Evolutionary conservation across 2,888 invertebrate genomes (phyloP).

Genomic region (Chalcis sispes): DNA sequence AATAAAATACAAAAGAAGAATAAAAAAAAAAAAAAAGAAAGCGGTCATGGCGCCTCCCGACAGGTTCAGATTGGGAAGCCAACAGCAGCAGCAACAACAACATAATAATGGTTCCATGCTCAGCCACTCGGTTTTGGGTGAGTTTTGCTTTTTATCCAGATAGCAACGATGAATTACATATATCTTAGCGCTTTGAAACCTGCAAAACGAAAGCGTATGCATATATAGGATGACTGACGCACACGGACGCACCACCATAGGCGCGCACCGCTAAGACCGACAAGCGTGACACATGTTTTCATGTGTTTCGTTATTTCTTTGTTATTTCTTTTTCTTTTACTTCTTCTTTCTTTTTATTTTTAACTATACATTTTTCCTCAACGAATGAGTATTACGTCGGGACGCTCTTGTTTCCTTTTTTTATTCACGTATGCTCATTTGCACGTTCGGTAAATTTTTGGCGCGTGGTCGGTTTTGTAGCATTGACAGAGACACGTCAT

Average conservation of each 20-base stretch:
- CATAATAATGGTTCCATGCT: conserved; percentile 68
- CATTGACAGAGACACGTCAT: too few relatives aligned
- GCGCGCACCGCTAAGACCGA: background rate
- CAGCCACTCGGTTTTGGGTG: conserved; percentile 77
- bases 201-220: background rate
- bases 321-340: conserved; percentile 20
- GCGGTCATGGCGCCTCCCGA: conserved; percentile 71
- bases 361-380: too few relatives aligned
- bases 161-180: background rate
- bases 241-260: background rate
- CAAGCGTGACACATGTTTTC: conserved; percentile 29
- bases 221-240: background rate
- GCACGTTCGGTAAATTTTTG: background rate
- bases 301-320: too few relatives aligned
- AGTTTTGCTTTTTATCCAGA: conserved; percentile 63
- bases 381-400: too few relatives aligned
- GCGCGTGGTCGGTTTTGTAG: too few relatives aligned
- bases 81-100: conserved; percentile 22
- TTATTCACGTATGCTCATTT: too few relatives aligned
- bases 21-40: background rate
- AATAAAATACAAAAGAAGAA: background rate
- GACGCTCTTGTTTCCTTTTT: too few relatives aligned
- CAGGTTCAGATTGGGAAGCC: conserved; percentile 65
- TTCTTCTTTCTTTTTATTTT: background rate
- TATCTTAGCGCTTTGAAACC: too few relatives aligned